phyloP scores from a whole-genome alignment of 2,888 invertebrate genomes.

The Idaea aversata region DNA sequence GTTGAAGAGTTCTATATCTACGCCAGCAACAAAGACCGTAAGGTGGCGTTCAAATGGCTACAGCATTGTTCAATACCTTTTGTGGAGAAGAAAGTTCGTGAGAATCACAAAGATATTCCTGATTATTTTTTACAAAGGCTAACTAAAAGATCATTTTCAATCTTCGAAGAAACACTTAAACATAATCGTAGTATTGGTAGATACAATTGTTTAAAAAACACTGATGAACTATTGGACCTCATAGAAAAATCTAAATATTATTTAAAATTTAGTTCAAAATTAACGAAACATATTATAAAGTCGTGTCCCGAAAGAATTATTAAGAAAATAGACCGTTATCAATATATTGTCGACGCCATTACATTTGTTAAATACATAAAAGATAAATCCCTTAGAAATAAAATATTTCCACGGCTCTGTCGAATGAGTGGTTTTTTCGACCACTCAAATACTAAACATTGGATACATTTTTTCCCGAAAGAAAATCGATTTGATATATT shows the following conservation, averaged over 20 bases:
- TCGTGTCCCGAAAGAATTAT: slow-evolving; percentile 44
- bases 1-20: slow-evolving; percentile 57
- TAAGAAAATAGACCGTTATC: slow-evolving; percentile 38
- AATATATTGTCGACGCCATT: slow-evolving; percentile 35
- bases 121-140: slow-evolving; percentile 42
- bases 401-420: slow-evolving; percentile 32
- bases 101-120: slow-evolving; percentile 28
- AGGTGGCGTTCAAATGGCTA: slow-evolving; percentile 54
- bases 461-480: slow-evolving; percentile 46
- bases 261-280: not conserved
- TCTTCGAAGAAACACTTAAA: slow-evolving; percentile 36
- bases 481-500: slow-evolving; percentile 51
- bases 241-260: slow-evolving; percentile 2
- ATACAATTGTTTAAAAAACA: not conserved
- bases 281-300: slow-evolving; percentile 49
- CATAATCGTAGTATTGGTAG: not conserved
- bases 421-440: slow-evolving; percentile 12
- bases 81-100: slow-evolving; percentile 42
- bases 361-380: slow-evolving; percentile 50
- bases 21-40: slow-evolving; percentile 34
- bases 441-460: slow-evolving; percentile 39
- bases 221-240: not conserved
- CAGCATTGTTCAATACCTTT: slow-evolving; percentile 53
- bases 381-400: slow-evolving; percentile 39
- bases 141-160: slow-evolving; percentile 43